phyloP scores from a whole-genome alignment of 2,797 vertebrate genomes.

The Schizopygopsis malacanthus region DNA sequence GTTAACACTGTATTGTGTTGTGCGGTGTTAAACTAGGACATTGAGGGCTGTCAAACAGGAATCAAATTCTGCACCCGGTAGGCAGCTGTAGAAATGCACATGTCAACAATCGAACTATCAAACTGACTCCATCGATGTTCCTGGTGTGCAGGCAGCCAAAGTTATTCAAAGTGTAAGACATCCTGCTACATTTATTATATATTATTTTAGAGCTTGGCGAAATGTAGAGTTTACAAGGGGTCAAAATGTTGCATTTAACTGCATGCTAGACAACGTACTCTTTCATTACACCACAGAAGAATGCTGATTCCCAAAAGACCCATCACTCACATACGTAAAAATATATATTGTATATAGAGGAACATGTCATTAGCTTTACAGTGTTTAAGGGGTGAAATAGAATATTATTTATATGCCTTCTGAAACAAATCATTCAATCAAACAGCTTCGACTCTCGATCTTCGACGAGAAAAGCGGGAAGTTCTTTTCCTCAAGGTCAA shows the following conservation, averaged over 20 bases:
- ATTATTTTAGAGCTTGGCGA: conserved; percentile 27
- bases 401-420: background rate
- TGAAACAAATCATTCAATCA: background rate
- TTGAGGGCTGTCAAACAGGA: conserved; percentile 27
- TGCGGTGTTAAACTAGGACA: background rate
- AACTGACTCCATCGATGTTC: conserved; percentile 10
- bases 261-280: background rate
- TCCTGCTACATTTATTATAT: conserved; percentile 15
- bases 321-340: too few species aligned
- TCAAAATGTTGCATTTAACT: background rate
- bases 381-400: background rate
- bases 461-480: background rate
- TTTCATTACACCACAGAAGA: background rate
- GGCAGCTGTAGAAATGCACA: background rate
- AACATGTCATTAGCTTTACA: background rate
- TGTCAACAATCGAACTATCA: conserved; percentile 15
- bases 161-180: background rate
- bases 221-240: background rate
- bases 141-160: background rate
- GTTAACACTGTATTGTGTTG: conserved; percentile 3
- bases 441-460: background rate
- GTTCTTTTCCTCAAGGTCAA: conserved; percentile 43
- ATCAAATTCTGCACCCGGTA: conserved; percentile 5
- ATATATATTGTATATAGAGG: background rate
- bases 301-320: background rate